A percentile compares a stretch with the other conserved stretches of the same genome.
Conservation (phyloP, 2,113 vertebrate species). For the Chaetops frenatus region DNA sequence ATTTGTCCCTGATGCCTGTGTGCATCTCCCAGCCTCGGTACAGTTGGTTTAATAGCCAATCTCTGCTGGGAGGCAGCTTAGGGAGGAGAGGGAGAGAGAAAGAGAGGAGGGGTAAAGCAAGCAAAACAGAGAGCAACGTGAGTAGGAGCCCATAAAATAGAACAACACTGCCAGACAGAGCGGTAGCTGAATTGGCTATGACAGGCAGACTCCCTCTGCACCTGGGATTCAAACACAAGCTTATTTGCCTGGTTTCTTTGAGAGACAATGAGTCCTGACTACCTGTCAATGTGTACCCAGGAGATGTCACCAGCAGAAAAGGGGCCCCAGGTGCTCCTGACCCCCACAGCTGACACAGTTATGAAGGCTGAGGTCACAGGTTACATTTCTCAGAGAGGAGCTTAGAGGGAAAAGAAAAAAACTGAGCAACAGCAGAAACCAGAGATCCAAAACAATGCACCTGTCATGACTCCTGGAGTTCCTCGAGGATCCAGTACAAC, state of each 20-base stretch:
- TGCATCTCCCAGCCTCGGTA: fast-evolving
- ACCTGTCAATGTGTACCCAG: neutral
- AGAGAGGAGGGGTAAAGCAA: neutral
- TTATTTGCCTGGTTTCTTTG: constrained; percentile 19
- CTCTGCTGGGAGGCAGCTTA: neutral
- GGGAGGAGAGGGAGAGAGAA: neutral
- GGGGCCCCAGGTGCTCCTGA: constrained; percentile 21
- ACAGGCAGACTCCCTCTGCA: constrained; percentile 36
- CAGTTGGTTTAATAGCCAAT: neutral
- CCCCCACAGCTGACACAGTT: neutral
- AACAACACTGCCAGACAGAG: neutral
- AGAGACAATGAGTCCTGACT: constrained; percentile 51
- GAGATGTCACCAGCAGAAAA: constrained; percentile 1
- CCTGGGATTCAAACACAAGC: constrained; percentile 37
- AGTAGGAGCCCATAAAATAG: neutral
- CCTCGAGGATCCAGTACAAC: neutral
- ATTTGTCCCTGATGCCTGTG: neutral
- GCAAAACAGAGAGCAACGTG: neutral
- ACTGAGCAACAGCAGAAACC: neutral
- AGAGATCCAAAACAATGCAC: neutral
- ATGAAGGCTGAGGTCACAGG: constrained; percentile 28
- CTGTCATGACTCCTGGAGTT: neutral
- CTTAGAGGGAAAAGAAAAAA: neutral
- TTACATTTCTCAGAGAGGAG: neutral
- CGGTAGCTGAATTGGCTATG: constrained; percentile 7